A percentile compares a stretch with the other conserved stretches of the same genome.
These are phyloP conservation scores for Apamea anceps DNA, from an alignment of 2,888 invertebrate species.

Conservation along the genomic window DNA sequence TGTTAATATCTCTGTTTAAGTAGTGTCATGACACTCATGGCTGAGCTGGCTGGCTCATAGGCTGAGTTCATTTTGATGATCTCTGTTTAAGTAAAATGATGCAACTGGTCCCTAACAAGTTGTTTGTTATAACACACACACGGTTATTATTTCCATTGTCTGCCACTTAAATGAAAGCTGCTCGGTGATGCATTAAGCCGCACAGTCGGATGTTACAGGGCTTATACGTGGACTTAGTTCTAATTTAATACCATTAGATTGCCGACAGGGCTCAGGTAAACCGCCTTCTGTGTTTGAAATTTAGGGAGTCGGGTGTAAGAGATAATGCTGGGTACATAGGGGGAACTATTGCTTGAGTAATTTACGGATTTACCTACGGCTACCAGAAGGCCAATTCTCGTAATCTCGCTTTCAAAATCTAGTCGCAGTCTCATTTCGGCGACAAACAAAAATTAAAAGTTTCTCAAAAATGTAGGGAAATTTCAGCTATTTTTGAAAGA, in stretches of 20 bases:
- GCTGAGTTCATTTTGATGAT: not conserved
- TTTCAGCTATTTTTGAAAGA: no score
- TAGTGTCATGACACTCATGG: no score
- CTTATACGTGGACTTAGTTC: slow-evolving; percentile 24
- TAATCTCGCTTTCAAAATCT: no score
- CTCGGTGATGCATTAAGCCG: slow-evolving; percentile 35
- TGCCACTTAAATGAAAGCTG: slow-evolving; percentile 15
- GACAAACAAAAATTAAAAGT: no score
- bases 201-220: slow-evolving; percentile 2
- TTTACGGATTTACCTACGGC: not conserved
- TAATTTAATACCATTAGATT: slow-evolving; percentile 45
- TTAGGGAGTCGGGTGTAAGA: not conserved
- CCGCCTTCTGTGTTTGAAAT: not conserved
- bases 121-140: not conserved
- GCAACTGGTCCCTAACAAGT: not conserved
- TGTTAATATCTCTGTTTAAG: not conserved
- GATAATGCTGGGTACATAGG: not conserved
- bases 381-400: not conserved
- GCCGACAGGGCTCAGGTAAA: not conserved
- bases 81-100: not conserved
- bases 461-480: no score
- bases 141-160: slow-evolving; percentile 12
- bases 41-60: no score
- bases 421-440: no score
- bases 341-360: not conserved